Evolutionary conservation across 2,113 vertebrate species (phyloP), one percentile per base, ranked within the genome.

Genomic region (Onychostruthus taczanowskii): DNA sequence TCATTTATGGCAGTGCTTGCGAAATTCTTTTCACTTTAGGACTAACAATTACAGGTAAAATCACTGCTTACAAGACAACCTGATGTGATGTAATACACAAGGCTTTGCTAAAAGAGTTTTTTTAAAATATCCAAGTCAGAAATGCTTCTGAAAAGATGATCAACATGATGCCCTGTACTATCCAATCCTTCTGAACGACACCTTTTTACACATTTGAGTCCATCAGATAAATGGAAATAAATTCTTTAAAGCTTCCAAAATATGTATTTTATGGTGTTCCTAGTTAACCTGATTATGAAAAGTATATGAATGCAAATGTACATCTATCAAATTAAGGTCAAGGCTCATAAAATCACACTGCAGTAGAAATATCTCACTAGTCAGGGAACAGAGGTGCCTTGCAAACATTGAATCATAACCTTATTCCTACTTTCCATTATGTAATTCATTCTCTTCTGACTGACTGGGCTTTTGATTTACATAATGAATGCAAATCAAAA

Each of bases 401-500:
- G 62, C 31, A 93, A 86, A 93, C 53, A 86, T n/a, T 74, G 72
- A 80, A 58, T 86, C 43, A 50, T 75, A 90, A 90, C 39, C 1
- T 1, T 8, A 73, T 20, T 33, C 31, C 62, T 73, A 80, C 19
- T 70, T 89, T 50, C 72, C 0, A 0, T 92, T 90, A 90, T 2
- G 6, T 28, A 88, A 94, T 80, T 92, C 2, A 58, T 88, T 86
- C 47, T 88, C 43, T 66, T 69, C 62, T 69, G 90, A 95, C n/a
- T 93, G 78, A 94, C 50, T 66, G 26, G 70, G 74, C 53, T 94
- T 92, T 80, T 80, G 37, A 80, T 94, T 80, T 88, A 63, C 59
- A 84, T 85, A 90, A 94, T 58, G 78, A 90, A 61, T 81, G 59
- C 68, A 92, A 92, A 94, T 76, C 87, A 91, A 94, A 94, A 77